Base-by-base conservation (phyloP, 2,888 invertebrate species). In the Galeopsomyia nigrocyanea region DNA sequence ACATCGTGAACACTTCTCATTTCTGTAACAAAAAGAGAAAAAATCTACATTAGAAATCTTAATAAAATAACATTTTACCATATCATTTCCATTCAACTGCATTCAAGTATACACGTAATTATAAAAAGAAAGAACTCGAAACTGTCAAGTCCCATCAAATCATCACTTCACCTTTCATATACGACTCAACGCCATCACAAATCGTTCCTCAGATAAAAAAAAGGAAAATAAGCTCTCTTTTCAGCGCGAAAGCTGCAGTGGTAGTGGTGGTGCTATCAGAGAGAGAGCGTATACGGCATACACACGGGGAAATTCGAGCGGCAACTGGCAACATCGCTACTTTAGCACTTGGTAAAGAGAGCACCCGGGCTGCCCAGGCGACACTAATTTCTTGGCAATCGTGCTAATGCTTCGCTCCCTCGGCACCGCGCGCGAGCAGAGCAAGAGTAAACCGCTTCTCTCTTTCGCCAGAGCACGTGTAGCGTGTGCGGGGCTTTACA, bases 1-100 rank as follows among this genome's bases (percentile, higher is more conserved):
- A 83, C 94, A 94, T 77, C 91, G 89, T 83, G 91, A 92, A 86
- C 94, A 94, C 79, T 90, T 90, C 31, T 85, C 83, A 13, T 90
- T 89, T 82, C 94, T 94, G 91, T 50, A 91, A 80, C 77, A 77
- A 46, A 77, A 55, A 71, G 55, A 49, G 53, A 56, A 7, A 13
- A 39, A 39, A 39, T 1, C 7, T 7, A 39, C 10, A 39, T 39
- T 39, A 39, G 13, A 10, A 39, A 26, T 26, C 26, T 3, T 39
- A 39, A 1, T 10, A 10, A 39, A 39, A 39, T 10, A 10, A 39
- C 7, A 39, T 10, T 10, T 39, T 14, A 47, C 49, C n/a, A 0
- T 55, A 53, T 46, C 21, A 64, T 31, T 7, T 39, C 39, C 7
- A 13, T 39, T 10, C 39, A 39, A 39, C 39, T 13, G 7, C 1